Base-by-base conservation (phyloP, 2,113 vertebrate species). In the Amphiprion percula region DNA sequence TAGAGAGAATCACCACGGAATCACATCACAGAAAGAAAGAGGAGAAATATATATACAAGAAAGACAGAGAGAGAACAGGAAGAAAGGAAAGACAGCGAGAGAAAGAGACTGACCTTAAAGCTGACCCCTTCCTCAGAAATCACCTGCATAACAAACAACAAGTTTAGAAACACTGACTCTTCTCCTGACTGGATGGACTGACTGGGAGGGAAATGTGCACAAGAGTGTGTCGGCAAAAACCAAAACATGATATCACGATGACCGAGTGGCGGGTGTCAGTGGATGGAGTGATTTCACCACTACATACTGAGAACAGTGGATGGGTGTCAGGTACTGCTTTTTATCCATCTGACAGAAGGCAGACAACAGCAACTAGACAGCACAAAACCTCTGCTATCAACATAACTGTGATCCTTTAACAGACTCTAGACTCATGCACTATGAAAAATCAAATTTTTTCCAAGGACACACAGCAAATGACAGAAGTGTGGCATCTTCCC, bases 101-200 rank as follows among this genome's bases (percentile, higher is more conserved):
- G 83, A 86, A 21, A 89, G 80, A 94, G 77, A 96, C 95, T 96
- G 92, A 96, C 95, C 95, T 96, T 96, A 94, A 96, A 95, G 94
- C 94, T 95, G 94, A 96, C 93, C 91, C 91, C 95, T 94, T 96
- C 95, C 94, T 96, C 93, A 94, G 95, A 95, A 94, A 95, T 95
- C 91, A 95, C 95, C 95, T 96, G 95, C 77, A 90, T 94, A 94
- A 95, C 94, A 96, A 93, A 96, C 91, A 93, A 93, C 90, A 94
- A 91, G 87, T 95, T 94, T 94, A 95, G 94, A 92, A 85, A 91
- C 37, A 85, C 89, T 80, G 83, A 84, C 83, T 87, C 59, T 61
- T 83, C 74, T 82, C 83, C 85, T 87, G 75, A 84, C 84, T 78
- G 77, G 79, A 80, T 86, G 88, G 73, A 53, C 84, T 82, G 82